Evolutionary conservation across 2,797 vertebrate genomes (phyloP).

Genomic region (Sebastes goodei): DNA sequence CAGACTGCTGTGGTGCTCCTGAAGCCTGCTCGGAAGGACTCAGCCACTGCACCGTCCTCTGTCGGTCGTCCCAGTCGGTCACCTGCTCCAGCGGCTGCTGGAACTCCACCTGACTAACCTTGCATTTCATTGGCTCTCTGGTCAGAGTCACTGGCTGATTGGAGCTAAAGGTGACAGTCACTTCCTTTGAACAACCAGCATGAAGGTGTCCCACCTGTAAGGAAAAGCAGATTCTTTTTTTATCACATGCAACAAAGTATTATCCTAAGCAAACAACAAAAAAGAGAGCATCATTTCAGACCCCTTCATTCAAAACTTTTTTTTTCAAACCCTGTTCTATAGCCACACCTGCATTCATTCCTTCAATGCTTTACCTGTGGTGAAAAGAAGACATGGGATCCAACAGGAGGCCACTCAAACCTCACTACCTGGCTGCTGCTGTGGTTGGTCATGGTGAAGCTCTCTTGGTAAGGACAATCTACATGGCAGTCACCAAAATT

Average conservation of each 20-base stretch:
- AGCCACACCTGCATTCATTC: not conserved
- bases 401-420: slow-evolving; percentile 87
- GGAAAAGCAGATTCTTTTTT: not conserved
- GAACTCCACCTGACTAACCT: slow-evolving; percentile 82
- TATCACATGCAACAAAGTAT: not conserved
- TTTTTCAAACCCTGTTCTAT: not conserved
- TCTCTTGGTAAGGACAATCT: slow-evolving; percentile 70
- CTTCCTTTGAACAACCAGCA: slow-evolving; percentile 86
- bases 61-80: slow-evolving; percentile 88
- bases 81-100: slow-evolving; percentile 83
- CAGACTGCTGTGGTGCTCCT: slow-evolving; percentile 34
- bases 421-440: slow-evolving; percentile 78
- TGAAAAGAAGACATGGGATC: slow-evolving; percentile 80
- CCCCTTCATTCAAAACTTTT: not conserved
- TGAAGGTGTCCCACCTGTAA: slow-evolving; percentile 90
- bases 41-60: slow-evolving; percentile 81
- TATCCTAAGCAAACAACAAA: not conserved
- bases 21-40: slow-evolving; percentile 28
- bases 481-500: slow-evolving; percentile 88
- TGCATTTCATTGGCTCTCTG: slow-evolving; percentile 80
- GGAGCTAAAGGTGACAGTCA: slow-evolving; percentile 85
- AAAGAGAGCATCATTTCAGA: not conserved
- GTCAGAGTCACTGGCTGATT: slow-evolving; percentile 73
- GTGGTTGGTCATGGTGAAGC: slow-evolving; percentile 89
- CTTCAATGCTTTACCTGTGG: slow-evolving; percentile 83